Base-by-base conservation (phyloP, 2,888 invertebrate species). In the Mermis nigrescens region DNA sequence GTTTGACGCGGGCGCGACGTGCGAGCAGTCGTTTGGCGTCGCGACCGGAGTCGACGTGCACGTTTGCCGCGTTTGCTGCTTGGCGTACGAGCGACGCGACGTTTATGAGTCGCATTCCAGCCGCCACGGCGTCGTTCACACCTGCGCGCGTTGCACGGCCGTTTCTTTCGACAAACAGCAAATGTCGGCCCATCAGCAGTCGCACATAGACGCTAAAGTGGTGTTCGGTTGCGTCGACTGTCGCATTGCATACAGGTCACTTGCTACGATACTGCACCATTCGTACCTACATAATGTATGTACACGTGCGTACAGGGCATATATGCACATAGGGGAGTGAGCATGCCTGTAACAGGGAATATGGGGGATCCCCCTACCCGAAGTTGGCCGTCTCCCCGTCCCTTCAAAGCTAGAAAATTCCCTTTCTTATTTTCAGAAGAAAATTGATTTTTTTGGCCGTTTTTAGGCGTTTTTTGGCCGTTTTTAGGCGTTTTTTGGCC, bases 41-140 rank as follows among this genome's bases (percentile, higher is more conserved):
- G 24, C 58, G 12, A 24, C 7, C 12, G 4, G 19, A 12, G 7
- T 3, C 26, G 4, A 7, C 51, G 55, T 58, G 4, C 24, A 31
- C 26, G 46, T 59, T 28, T 59, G 59, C 31, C 58, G 60, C 3
- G 1, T 60, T 7, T 60, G 60, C 38, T 59, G 60, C 26, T 38
- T 60, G 26, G 60, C 60, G 28, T 60, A 60, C 46, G 59, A 48
- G n/a, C n/a, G 22, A 7, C 2, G 26, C 15, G 45, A 26, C 26
- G 46, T 53, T n/a, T 60, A 27, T 28, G 4, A 7, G 12, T 1
- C 24, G 12, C 60, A 60, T 38, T 31, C 26, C 2, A 27, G 15
- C n/a, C 51, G 31, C 19, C 60, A 60, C 38, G 38, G 53, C 24
- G 3, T 7, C 7, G 22, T 31, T 31, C 19, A 29, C 12, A 19